These are phyloP conservation scores for Onchidella celtica DNA, from an alignment of 2,888 invertebrate species.

Conservation along the genomic window DNA sequence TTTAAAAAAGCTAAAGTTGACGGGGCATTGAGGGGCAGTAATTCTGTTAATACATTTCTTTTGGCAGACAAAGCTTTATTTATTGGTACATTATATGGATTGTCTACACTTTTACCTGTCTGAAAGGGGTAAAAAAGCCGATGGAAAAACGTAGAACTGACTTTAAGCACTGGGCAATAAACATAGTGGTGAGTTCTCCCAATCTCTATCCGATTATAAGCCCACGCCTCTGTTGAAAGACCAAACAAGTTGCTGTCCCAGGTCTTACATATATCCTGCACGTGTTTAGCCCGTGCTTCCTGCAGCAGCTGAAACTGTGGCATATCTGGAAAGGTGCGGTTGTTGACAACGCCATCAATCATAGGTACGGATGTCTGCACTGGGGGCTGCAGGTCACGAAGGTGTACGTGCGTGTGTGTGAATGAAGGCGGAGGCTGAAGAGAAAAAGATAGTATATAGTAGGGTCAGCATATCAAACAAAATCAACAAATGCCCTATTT, in stretches of 20 bases:
- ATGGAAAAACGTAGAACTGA: slow-evolving; percentile 67
- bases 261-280: background rate
- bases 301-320: background rate
- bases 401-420: too few relatives aligned
- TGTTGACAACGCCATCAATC: too few relatives aligned
- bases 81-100: slow-evolving; percentile 52
- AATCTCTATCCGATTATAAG: slow-evolving; percentile 49
- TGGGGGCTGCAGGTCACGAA: too few relatives aligned
- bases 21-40: background rate
- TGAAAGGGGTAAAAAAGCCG: slow-evolving; percentile 56
- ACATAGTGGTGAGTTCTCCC: slow-evolving; percentile 52
- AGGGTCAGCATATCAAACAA: too few relatives aligned
- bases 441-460: too few relatives aligned
- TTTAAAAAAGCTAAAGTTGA: background rate
- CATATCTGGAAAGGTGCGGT: background rate
- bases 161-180: slow-evolving; percentile 69
- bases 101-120: slow-evolving; percentile 41
- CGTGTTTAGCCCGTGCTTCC: background rate
- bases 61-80: slow-evolving; percentile 45
- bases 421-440: too few relatives aligned
- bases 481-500: too few relatives aligned
- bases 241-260: background rate
- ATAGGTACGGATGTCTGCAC: too few relatives aligned
- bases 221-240: slow-evolving; percentile 2
- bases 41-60: slow-evolving; percentile 12